phyloP scores from a whole-genome alignment of 2,113 vertebrate species.

The Ranitomeya variabilis region DNA sequence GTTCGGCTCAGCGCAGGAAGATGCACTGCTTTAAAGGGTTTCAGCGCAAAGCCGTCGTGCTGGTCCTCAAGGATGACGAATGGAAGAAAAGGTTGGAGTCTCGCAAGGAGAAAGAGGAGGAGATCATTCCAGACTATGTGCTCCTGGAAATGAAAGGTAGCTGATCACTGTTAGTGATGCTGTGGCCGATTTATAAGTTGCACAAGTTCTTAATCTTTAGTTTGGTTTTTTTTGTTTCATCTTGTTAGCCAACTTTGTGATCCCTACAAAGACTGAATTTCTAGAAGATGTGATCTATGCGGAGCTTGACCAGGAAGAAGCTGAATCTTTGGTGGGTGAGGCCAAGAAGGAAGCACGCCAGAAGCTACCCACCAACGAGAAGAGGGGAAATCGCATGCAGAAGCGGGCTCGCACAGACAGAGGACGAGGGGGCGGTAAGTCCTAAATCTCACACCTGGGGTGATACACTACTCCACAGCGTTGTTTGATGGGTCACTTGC shows the following conservation, averaged over 20 bases:
- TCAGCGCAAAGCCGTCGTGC: constrained; percentile 75
- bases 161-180: background rate
- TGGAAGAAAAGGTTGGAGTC: constrained; percentile 79
- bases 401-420: constrained; percentile 70
- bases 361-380: constrained; percentile 76
- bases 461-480: background rate
- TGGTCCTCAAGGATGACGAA: constrained; percentile 79
- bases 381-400: constrained; percentile 74
- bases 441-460: background rate
- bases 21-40: constrained; percentile 81
- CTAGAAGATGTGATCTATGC: constrained; percentile 81
- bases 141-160: constrained; percentile 89
- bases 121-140: constrained; percentile 79
- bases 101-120: constrained; percentile 70
- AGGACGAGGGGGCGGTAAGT: constrained; percentile 61
- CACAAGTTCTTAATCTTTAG: background rate
- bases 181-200: background rate
- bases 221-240: too few species aligned
- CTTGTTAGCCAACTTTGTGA: constrained; percentile 80
- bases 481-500: constrained; percentile 3
- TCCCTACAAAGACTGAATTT: constrained; percentile 79
- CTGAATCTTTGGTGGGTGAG: constrained; percentile 75
- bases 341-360: constrained; percentile 81
- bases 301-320: constrained; percentile 77
- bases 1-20: constrained; percentile 84